Percentiles rank a stretch among this genome's conserved stretches.
phyloP scores from a whole-genome alignment of 1,140 invertebrate species.

The Solenopsis invicta region DNA sequence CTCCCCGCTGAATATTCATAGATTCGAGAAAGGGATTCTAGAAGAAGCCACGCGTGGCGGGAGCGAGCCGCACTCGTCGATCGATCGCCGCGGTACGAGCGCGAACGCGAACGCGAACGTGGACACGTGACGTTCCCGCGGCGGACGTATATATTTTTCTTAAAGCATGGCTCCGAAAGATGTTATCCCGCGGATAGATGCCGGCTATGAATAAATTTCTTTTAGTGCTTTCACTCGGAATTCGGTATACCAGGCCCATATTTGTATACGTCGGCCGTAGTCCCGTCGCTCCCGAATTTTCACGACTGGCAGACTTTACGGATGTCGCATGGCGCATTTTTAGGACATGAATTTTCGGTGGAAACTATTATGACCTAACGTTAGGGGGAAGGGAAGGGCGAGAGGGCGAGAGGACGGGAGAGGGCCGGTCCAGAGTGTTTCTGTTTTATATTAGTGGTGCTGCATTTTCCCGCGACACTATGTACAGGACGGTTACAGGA shows the following conservation, averaged over 20 bases:
- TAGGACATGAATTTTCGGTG: constrained; percentile 54
- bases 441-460: constrained; percentile 49
- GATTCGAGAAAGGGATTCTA: constrained; percentile 14
- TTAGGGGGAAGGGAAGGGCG: background rate
- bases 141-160: constrained; percentile 31
- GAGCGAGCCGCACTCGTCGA: constrained; percentile 2
- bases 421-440: background rate
- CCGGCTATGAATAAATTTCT: constrained; percentile 72
- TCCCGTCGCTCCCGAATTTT: constrained; percentile 40
- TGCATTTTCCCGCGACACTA: constrained; percentile 13
- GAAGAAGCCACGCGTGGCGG: background rate
- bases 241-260: constrained; percentile 6
- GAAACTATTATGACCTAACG: constrained; percentile 8
- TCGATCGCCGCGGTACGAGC: too few species aligned
- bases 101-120: background rate
- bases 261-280: constrained; percentile 44
- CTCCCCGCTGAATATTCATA: constrained; percentile 65
- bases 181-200: constrained; percentile 49
- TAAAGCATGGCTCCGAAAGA: constrained; percentile 22
- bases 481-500: constrained; percentile 7
- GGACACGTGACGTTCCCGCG: constrained; percentile 37
- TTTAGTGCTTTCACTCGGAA: constrained; percentile 62
- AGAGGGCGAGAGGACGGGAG: background rate
- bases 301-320: constrained; percentile 61
- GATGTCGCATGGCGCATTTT: constrained; percentile 50